phyloP scores from a whole-genome alignment of 2,888 invertebrate species.

The Agonum fuliginosum region DNA sequence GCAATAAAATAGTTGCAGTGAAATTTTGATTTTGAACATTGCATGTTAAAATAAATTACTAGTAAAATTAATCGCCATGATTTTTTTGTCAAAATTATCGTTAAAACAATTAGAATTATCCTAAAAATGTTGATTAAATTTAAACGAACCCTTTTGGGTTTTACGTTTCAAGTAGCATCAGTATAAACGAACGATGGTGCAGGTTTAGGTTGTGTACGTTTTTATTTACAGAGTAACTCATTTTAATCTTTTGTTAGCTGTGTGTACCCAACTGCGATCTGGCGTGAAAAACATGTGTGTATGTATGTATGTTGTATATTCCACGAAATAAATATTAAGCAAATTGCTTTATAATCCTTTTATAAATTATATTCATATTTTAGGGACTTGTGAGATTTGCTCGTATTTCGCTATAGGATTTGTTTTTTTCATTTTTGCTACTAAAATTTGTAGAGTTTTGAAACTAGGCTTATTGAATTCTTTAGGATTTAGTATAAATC shows the following conservation, averaged over 20 bases:
- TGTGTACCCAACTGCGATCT: constrained; percentile 51
- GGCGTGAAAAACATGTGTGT: constrained; percentile 34
- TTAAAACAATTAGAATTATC: not conserved
- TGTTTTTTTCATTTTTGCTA: constrained; percentile 21
- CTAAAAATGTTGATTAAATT: constrained; percentile 27
- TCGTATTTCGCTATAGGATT: constrained; percentile 21
- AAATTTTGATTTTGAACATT: no score
- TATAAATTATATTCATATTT: constrained; percentile 53
- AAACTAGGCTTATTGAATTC: no score
- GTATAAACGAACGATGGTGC: constrained; percentile 24
- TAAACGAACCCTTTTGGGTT: not conserved
- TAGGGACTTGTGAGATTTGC: constrained; percentile 4
- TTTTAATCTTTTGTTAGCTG: constrained; percentile 52
- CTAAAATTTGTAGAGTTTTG: no score
- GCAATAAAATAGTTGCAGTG: no score
- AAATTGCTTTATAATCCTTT: constrained; percentile 57
- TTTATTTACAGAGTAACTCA: constrained; percentile 53
- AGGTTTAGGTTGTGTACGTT: constrained; percentile 3
- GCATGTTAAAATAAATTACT: no score
- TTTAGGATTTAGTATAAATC: no score
- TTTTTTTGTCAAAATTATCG: no score
- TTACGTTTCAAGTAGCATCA: not conserved
- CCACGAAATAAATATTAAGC: constrained; percentile 52
- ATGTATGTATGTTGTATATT: not conserved
- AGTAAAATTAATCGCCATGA: no score